Conservation (phyloP, 2,888 invertebrate species). For the Lithophane socia region DNA sequence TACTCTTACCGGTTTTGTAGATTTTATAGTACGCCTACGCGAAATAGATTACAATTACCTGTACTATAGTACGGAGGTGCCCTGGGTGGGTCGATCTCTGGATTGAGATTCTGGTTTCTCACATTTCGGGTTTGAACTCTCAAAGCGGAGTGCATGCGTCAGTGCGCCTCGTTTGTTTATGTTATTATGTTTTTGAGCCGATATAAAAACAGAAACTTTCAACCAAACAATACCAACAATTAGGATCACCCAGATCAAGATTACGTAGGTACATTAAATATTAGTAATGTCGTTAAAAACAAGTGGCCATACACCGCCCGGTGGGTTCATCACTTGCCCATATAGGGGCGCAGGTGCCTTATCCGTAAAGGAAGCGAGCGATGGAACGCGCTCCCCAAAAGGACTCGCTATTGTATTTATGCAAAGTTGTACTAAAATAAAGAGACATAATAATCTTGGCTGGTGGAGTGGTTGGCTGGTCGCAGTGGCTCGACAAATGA, state of each 20-base stretch:
- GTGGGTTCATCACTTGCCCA: conserved; percentile 69
- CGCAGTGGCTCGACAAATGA: conserved; percentile 2
- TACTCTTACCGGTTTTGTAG: too few relatives aligned
- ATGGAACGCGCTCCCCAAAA: conserved; percentile 70
- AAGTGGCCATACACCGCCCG: conserved; percentile 73
- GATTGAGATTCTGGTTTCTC: too few relatives aligned
- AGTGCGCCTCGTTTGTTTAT: too few relatives aligned
- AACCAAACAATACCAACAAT: conserved; percentile 12
- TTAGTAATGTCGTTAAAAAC: conserved; percentile 63
- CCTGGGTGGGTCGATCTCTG: too few relatives aligned
- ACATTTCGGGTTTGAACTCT: too few relatives aligned
- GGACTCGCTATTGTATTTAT: conserved; percentile 77
- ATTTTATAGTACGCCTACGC: too few relatives aligned
- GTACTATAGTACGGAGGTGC: too few relatives aligned
- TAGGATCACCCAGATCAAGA: conserved; percentile 34
- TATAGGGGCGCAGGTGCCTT: conserved; percentile 67
- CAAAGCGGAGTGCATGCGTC: too few relatives aligned
- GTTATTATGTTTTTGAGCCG: not conserved
- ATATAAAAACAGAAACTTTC: not conserved
- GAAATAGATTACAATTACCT: too few relatives aligned
- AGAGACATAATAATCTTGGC: conserved; percentile 52
- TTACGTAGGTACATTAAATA: conserved; percentile 37
- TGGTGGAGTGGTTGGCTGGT: conserved; percentile 1
- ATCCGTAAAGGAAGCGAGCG: conserved; percentile 76
- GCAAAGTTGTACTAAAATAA: conserved; percentile 68